Base-by-base conservation (phyloP, 2,113 vertebrate species). In the Oryzias woworae region DNA sequence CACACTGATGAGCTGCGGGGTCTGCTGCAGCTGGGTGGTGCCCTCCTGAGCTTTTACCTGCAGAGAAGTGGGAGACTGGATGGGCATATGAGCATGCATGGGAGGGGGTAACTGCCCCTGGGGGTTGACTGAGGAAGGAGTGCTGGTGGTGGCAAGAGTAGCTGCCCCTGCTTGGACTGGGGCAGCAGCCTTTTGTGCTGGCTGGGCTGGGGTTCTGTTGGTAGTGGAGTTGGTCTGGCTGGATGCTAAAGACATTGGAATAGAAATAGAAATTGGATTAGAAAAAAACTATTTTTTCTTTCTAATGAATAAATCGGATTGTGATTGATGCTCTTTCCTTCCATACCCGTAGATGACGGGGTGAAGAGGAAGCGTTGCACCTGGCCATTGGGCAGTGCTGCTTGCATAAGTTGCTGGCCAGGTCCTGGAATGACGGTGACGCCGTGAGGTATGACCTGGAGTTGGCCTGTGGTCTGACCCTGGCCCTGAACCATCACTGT, bases 361-460 rank as follows among this genome's bases (percentile, higher is more conserved):
- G 98, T 99, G 81, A 99, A 99, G 56, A 99, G 95, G 87, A 99
- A 99, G 16, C 97, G 94, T 66, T 99, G 98, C 68, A 98, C 93
- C 58, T 97, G 96, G 56, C 98, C 98, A 24, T 97, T 98, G 42
- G 98, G 97, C 91, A 99, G 93, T 1, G 95, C 93, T 5, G 98
- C 98, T 88, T 99, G 98, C 98, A 99, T 99, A 55, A 99, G 92
- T 81, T 99, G 98, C 84, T 99, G 98, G 23, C 98, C 98, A 4
- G 97, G 96, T 10, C 95, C 95, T 18, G 98, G 97, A 85, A 99
- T 97, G 58, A 99, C 88, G 0, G 97, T 95, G 72, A 99, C 93
- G 45, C 98, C 98, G 59, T 96, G 96, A 78, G 98, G 97, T 85
- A 99, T 99, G 83, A 98, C 81, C 82, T 99, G 98, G 71, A 99